Evolutionary conservation across 53 echinoderm and acorn worm genomes (phyloP), one percentile per base, ranked within the genome.

Genomic region (Pentamera pediparva): DNA sequence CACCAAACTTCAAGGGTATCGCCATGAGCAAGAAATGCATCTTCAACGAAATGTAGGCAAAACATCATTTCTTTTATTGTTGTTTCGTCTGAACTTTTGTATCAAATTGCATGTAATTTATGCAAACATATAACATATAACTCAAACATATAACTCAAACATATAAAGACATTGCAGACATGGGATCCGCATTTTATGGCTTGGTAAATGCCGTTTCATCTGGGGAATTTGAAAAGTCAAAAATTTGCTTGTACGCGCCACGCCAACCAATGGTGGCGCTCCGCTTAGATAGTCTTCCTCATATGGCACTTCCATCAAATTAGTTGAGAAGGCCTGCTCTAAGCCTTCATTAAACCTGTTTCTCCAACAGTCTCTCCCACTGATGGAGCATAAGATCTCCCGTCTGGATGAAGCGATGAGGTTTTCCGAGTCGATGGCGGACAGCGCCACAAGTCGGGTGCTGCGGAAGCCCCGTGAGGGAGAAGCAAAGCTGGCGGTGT

Each of bases 401-500:
- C 36, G 65, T 10, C 39, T 65, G 5, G 39, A 65, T 22, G 65
- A 38, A 36, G 65, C 65, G 27, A n/a, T 65, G 39, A 13, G 13
- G 30, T 40, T 24, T 9, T 65, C 65, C 37, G 43, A 17, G 17
- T 21, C 21, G 11, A 65, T 65, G 65, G 65, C 29, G 22, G 1
- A 28, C 43, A 65, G 65, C 29, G 15, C 17, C 39, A 65, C 65
- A 24, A 37, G 43, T 45, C 39, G 43, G 39, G 65, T 65, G 11
- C 30, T 65, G 39, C 65, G 43, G 2, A 65, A 65, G 15, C 65
- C 65, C 39, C 45, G 24, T 12, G 29, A 36, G 28, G 65, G 43
- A 11, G 65, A 65, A 65, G 29, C 65, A 40, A 28, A 41, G 26
- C 65, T 65, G 25, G 65, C 65, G 15, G 24, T 27, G 10, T 65